Evolutionary conservation across 2,888 invertebrate genomes (phyloP).

Genomic region (Machimus rusticus): DNA sequence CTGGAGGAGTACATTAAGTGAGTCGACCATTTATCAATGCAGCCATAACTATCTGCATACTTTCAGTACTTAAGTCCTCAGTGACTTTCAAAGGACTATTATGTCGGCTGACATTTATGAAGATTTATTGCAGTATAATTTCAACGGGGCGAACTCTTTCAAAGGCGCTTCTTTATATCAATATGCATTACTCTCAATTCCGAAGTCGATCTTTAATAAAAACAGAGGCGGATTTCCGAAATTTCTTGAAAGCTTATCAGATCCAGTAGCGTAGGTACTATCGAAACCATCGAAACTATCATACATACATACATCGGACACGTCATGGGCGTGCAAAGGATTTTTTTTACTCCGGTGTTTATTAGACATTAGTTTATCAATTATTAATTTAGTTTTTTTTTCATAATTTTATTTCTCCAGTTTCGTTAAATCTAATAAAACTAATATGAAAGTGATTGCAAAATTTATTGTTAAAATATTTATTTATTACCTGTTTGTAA

Average conservation of each 20-base stretch:
- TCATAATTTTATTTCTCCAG: too few relatives aligned
- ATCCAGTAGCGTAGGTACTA: too few relatives aligned
- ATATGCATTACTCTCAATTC: background rate
- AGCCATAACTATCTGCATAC: background rate
- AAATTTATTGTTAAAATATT: too few relatives aligned
- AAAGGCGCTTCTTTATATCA: background rate
- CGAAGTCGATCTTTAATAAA: background rate
- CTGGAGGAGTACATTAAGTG: background rate
- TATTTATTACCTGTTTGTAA: too few relatives aligned
- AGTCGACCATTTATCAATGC: background rate
- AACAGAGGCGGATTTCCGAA: background rate
- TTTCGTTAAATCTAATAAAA: too few relatives aligned
- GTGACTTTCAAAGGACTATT: background rate
- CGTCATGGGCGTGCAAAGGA: too few relatives aligned
- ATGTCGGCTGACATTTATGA: background rate
- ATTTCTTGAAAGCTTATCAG: background rate
- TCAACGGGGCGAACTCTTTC: background rate
- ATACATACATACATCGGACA: too few relatives aligned
- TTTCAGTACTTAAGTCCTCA: background rate
- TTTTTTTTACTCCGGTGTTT: too few relatives aligned
- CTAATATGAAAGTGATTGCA: too few relatives aligned
- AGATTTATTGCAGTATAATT: background rate
- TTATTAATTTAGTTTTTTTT: too few relatives aligned
- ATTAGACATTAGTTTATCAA: too few relatives aligned
- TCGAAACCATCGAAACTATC: too few relatives aligned